These are phyloP conservation scores for Tanytarsus gracilentus DNA, from an alignment of 2,888 invertebrate genomes.

Conservation along the genomic window DNA sequence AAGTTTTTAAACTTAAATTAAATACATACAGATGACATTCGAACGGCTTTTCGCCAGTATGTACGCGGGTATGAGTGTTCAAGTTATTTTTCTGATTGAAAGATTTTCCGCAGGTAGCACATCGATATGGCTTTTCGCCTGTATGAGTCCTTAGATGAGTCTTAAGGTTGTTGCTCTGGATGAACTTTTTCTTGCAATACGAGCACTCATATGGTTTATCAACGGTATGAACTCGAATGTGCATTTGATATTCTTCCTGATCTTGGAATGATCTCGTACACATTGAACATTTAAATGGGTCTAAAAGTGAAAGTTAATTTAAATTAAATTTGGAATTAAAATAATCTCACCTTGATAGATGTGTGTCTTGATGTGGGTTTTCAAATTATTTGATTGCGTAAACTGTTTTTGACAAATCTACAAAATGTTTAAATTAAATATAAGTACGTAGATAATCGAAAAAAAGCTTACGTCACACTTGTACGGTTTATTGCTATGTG, in stretches of 20 bases:
- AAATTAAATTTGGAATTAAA: not conserved
- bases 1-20: conserved; percentile 3
- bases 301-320: not conserved
- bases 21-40: conserved; percentile 23
- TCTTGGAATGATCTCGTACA: conserved; percentile 26
- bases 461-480: conserved; percentile 22
- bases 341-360: conserved; percentile 28
- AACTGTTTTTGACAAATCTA: conserved; percentile 28
- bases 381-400: conserved; percentile 27
- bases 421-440: not conserved
- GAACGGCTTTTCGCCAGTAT: conserved; percentile 22
- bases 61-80: conserved; percentile 8
- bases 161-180: conserved; percentile 23
- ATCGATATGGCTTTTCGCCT: conserved; percentile 12
- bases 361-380: conserved; percentile 27
- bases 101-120: conserved; percentile 10
- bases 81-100: conserved; percentile 23
- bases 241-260: conserved; percentile 19
- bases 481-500: conserved; percentile 21
- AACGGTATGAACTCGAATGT: conserved; percentile 16
- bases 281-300: conserved; percentile 23
- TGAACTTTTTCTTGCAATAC: conserved; percentile 21
- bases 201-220: conserved; percentile 26
- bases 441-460: not conserved
- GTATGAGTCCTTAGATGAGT: conserved; percentile 23